phyloP scores from a whole-genome alignment of 2,888 invertebrate species.

The Catocala sponsa region DNA sequence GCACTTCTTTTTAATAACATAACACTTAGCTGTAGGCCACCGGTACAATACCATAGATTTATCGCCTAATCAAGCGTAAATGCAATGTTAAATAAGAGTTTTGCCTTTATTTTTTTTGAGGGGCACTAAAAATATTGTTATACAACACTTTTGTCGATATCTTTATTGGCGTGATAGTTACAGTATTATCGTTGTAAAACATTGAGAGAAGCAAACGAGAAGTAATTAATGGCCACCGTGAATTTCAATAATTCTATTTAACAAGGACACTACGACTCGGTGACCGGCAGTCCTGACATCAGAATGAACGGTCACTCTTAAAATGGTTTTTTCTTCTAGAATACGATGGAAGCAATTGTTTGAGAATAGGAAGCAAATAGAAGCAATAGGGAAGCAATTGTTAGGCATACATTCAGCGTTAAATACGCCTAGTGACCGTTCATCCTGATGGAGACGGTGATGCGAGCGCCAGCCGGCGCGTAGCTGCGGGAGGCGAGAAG shows the following conservation, averaged over 20 bases:
- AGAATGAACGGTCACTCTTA: conserved; percentile 3
- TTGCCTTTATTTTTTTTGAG: not conserved
- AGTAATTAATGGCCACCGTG: conserved; percentile 1
- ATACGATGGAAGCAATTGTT: conserved; percentile 1
- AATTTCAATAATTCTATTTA: conserved; percentile 1
- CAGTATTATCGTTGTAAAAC: conserved; percentile 1
- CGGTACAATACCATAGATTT: not conserved
- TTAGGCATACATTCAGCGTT: not conserved
- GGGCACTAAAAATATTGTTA: not conserved
- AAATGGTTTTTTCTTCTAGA: conserved; percentile 1
- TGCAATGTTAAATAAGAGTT: not conserved
- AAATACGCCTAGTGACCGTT: conserved; percentile 4
- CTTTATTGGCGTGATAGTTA: conserved; percentile 3
- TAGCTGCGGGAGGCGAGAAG: too few relatives aligned
- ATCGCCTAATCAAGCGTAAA: not conserved
- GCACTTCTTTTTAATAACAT: not conserved
- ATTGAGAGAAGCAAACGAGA: conserved; percentile 3
- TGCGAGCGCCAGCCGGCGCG: too few relatives aligned
- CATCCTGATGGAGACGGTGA: not conserved
- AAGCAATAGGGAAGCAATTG: conserved; percentile 1
- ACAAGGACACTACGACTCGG: not conserved
- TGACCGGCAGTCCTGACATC: conserved; percentile 5
- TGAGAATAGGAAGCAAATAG: conserved; percentile 1
- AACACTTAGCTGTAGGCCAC: not conserved
- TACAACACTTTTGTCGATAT: conserved; percentile 3